These are phyloP conservation scores for Serranochromis macrocephalus DNA, from an alignment of 2,113 vertebrate genomes.

Conservation along the genomic window DNA sequence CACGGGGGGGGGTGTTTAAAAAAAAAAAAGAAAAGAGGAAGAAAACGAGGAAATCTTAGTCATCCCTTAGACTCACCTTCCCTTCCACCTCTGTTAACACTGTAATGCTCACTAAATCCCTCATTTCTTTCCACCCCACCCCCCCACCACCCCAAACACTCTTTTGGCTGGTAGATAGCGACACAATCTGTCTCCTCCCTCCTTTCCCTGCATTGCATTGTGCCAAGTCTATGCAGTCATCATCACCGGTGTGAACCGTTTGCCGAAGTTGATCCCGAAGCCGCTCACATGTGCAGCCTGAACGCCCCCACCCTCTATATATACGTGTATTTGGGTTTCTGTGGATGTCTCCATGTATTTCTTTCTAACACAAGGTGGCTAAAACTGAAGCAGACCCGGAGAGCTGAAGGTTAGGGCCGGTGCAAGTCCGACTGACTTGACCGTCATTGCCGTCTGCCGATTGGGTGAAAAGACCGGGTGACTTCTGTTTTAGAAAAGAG, in stretches of 20 bases:
- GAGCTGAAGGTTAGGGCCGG: slow-evolving; percentile 20
- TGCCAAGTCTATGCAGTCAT: slow-evolving; percentile 18
- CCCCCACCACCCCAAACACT: background rate
- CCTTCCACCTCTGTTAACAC: slow-evolving; percentile 42
- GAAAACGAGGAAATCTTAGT: slow-evolving; percentile 28
- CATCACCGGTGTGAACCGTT: slow-evolving; percentile 39
- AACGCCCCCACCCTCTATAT: background rate
- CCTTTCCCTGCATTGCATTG: background rate
- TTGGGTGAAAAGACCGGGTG: background rate
- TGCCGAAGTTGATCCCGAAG: slow-evolving; percentile 29
- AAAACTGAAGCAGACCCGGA: slow-evolving; percentile 7
- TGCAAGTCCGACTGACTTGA: slow-evolving; percentile 30
- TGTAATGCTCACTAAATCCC: slow-evolving; percentile 44
- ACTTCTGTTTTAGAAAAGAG: slow-evolving; percentile 1
- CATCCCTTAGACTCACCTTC: slow-evolving; percentile 1
- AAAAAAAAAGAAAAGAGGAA: slow-evolving; percentile 1
- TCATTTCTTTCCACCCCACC: background rate
- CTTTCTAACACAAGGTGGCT: slow-evolving; percentile 26
- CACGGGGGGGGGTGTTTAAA: background rate
- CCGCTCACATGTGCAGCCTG: slow-evolving; percentile 49
- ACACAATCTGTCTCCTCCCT: slow-evolving; percentile 59
- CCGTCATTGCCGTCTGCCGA: slow-evolving; percentile 4
- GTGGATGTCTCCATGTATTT: background rate
- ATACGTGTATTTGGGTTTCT: slow-evolving; percentile 12
- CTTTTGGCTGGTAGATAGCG: slow-evolving; percentile 50